Percentiles rank a stretch among this genome's conserved stretches.
Conservation (phyloP, 2,888 invertebrate species). For the Stratiomys singularior region DNA sequence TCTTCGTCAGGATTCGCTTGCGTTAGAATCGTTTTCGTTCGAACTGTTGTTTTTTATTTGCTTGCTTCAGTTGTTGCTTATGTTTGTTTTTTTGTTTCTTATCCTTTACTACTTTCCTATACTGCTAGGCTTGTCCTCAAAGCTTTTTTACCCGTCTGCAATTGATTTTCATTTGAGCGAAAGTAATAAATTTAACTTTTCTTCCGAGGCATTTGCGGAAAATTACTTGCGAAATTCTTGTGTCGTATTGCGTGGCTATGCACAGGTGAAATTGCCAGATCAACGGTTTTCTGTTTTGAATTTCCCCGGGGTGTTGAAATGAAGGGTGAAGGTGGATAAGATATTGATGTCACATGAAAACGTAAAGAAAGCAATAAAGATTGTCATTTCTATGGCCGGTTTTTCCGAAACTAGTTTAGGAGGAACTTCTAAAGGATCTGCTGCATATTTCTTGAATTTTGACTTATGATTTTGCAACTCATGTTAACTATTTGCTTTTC, state of each 20-base stretch:
- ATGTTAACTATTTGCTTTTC: too few relatives aligned
- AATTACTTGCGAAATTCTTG: constrained; percentile 26
- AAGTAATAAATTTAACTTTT: constrained; percentile 31
- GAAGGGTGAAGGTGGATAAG: too few relatives aligned
- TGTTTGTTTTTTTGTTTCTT: neutral
- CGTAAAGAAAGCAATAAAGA: too few relatives aligned
- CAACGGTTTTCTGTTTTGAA: neutral
- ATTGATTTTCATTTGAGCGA: constrained; percentile 33
- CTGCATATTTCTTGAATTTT: too few relatives aligned
- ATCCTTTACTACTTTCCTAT: neutral
- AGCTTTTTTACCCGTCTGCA: constrained; percentile 7
- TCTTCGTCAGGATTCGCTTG: neutral
- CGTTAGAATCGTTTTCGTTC: neutral
- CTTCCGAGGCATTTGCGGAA: constrained; percentile 23
- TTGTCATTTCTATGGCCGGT: too few relatives aligned
- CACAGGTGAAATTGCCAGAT: constrained; percentile 23
- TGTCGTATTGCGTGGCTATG: constrained; percentile 1
- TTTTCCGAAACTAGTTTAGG: too few relatives aligned
- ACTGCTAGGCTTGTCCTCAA: neutral
- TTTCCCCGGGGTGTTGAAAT: neutral
- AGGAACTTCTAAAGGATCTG: too few relatives aligned
- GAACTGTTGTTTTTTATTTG: neutral
- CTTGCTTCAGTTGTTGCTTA: neutral
- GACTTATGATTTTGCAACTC: too few relatives aligned
- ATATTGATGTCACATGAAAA: too few relatives aligned